Evolutionary conservation across 2,797 vertebrate genomes (phyloP).

Genomic region (Rhinatrema bivittatum): DNA sequence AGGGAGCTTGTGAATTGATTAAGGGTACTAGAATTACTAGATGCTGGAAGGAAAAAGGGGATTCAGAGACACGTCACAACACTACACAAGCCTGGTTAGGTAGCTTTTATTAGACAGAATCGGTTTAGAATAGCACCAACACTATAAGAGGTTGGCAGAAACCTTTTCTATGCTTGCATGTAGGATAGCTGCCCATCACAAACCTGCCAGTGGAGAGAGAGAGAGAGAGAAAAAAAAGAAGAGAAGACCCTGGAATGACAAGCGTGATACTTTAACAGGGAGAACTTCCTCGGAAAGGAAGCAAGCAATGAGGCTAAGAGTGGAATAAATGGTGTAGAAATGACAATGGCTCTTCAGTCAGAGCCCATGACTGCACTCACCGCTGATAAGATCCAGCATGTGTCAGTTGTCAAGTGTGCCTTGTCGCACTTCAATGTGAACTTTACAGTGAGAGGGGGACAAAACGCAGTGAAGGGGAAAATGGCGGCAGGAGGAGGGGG

Average conservation of each 20-base stretch:
- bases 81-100: constrained; percentile 52
- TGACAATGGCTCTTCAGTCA: constrained; percentile 82
- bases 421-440: constrained; percentile 87
- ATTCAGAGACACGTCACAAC: constrained; percentile 41
- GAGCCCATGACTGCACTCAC: constrained; percentile 72
- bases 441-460: constrained; percentile 79
- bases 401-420: constrained; percentile 80
- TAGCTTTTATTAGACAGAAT: constrained; percentile 46
- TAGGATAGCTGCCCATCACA: constrained; percentile 51
- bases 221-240: neutral
- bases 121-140: constrained; percentile 37
- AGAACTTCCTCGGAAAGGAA: constrained; percentile 57
- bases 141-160: constrained; percentile 40
- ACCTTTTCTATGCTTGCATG: constrained; percentile 43
- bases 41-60: constrained; percentile 36
- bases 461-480: constrained; percentile 93
- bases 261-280: constrained; percentile 47
- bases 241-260: constrained; percentile 31
- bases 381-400: constrained; percentile 80
- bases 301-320: constrained; percentile 55
- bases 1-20: constrained; percentile 39
- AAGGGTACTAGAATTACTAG: constrained; percentile 33
- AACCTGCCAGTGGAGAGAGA: constrained; percentile 8
- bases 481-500: constrained; percentile 68
- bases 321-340: constrained; percentile 85